These are phyloP conservation scores for Microplitis demolitor DNA, from an alignment of 1,140 invertebrate genomes.

Conservation along the genomic window DNA sequence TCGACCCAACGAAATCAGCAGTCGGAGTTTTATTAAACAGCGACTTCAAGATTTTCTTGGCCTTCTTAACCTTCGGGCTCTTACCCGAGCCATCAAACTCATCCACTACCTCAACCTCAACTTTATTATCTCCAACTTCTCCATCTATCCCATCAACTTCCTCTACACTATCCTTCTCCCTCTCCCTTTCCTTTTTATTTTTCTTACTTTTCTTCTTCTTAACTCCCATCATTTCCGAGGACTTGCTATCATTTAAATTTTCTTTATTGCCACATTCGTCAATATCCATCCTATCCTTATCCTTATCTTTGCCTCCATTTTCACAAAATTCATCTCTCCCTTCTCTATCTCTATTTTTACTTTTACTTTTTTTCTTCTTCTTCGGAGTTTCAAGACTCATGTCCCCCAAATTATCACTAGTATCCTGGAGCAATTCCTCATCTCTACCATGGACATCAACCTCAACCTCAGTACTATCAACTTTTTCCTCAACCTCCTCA, in stretches of 20 bases:
- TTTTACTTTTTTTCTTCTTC: conserved; percentile 32
- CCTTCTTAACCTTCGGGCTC: conserved; percentile 1
- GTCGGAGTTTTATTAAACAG: conserved; percentile 43
- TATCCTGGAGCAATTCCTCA: conserved; percentile 7
- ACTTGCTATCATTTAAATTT: conserved; percentile 1
- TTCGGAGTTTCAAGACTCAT: conserved; percentile 24
- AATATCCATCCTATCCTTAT: neutral
- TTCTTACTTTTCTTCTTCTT: conserved; percentile 31
- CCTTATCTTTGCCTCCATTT: neutral
- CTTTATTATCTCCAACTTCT: neutral
- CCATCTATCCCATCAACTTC: neutral
- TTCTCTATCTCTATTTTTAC: neutral
- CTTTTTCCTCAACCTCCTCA: conserved; percentile 44
- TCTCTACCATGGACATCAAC: conserved; percentile 27
- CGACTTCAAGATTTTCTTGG: conserved; percentile 31
- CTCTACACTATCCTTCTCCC: neutral
- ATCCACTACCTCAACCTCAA: neutral
- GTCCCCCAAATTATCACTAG: neutral
- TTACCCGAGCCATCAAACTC: neutral
- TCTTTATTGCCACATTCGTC: neutral
- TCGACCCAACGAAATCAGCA: conserved; percentile 49
- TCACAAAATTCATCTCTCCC: neutral
- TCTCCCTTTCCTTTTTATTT: neutral
- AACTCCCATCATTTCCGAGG: neutral
- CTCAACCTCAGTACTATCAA: conserved; percentile 39